Base-by-base conservation (phyloP, 2,797 vertebrate genomes). In the Myripristis murdjan region DNA sequence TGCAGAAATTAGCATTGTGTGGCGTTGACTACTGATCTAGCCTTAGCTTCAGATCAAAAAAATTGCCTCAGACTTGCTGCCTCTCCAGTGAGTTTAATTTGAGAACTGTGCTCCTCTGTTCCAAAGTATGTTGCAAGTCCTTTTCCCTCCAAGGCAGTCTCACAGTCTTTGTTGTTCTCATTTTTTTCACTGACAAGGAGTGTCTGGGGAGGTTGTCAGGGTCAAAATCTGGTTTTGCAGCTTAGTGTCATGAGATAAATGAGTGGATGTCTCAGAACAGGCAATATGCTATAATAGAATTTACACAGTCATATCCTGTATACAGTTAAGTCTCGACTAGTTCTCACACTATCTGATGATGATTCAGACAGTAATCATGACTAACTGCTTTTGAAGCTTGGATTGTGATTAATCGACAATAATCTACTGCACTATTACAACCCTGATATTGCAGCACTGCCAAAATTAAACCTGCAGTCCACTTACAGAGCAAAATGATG, bases 171-270 rank as follows among this genome's bases (percentile, higher is more conserved):
- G 37, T 64, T 63, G 12, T 8, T 54, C 41, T 70, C 15, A 23
- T 1, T 52, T 66, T 70, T 47, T 31, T 31, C 24, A 55, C 28
- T 44, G 59, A 14, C 44, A 82, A 84, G 86, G 86, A 84, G 88
- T 87, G 83, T 74, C 77, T 67, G 23, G 52, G 64, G 22, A 3
- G 7, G 6, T 43, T 48, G 47, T 47, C 51, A 18, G 60, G 76
- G 75, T 73, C 48, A 64, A 70, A 83, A 91, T 90, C 91, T 79
- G 84, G 90, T 91, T 92, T 80, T 60, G 70, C 90, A 83, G 61
- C 84, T 80, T 64, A 48, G 6, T 28, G 20, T 44, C 44, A 46
- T 56, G 6, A 63, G 47, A 60, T 67, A 12, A 64, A 6, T 72
- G 48, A 74, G 69, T 62, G 67, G 71, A 65, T 81, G 64, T n/a